phyloP scores from a whole-genome alignment of 2,113 vertebrate species.

The Callipepla californica region DNA sequence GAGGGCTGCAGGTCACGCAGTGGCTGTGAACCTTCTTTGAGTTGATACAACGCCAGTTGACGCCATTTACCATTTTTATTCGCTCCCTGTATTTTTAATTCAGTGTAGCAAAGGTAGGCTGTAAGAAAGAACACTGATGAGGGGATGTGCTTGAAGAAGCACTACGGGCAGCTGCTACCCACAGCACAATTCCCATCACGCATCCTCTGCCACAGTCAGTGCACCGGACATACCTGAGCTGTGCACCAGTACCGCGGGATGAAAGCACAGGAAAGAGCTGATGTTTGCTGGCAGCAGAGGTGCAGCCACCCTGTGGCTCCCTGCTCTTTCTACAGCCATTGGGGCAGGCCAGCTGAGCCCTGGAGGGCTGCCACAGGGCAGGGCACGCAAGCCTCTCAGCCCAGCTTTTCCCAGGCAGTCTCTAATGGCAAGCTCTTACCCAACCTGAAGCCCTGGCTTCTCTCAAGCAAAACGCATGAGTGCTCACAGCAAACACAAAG shows the following conservation, averaged over 20 bases:
- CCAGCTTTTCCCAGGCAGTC: neutral
- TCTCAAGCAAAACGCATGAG: conserved; percentile 32
- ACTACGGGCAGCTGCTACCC: accelerated
- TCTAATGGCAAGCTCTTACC: neutral
- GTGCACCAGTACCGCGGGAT: neutral
- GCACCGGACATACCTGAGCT: neutral
- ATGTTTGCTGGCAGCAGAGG: neutral
- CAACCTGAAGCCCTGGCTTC: neutral
- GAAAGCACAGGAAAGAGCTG: neutral
- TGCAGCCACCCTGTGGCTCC: neutral
- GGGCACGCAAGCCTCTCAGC: neutral
- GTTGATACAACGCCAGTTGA: accelerated
- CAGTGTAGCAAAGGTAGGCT: neutral
- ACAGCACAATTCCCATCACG: neutral
- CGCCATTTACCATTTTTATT: neutral
- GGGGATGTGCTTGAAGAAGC: neutral
- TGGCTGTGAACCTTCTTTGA: accelerated
- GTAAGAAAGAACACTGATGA: neutral
- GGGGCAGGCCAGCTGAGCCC: neutral
- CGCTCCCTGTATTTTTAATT: neutral
- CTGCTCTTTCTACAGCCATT: neutral
- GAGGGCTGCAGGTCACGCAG: neutral
- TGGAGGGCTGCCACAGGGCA: neutral
- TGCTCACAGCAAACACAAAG: neutral
- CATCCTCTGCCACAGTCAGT: accelerated